Base-by-base conservation (phyloP, 2,888 invertebrate genomes). In the Zootermopsis nevadensis region DNA sequence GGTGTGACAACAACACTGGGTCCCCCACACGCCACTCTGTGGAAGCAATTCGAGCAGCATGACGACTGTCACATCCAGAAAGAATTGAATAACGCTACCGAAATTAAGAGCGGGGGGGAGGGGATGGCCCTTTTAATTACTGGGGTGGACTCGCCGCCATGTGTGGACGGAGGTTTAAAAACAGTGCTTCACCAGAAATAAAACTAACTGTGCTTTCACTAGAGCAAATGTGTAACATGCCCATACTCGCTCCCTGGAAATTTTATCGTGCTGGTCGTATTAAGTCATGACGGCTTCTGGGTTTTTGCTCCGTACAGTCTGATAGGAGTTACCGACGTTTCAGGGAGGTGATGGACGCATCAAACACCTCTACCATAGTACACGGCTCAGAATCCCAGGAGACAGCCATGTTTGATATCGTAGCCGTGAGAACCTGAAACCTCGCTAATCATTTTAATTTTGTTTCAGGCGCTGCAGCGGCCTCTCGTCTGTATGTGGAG, bases 401-500 rank as follows among this genome's bases (percentile, higher is more conserved):
- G n/a, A n/a, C n/a, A n/a, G n/a, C n/a, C n/a, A n/a, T n/a, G n/a
- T n/a, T n/a, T n/a, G n/a, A n/a, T n/a, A n/a, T n/a, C n/a, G n/a
- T n/a, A n/a, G n/a, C n/a, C n/a, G n/a, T n/a, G n/a, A n/a, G n/a
- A n/a, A n/a, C n/a, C n/a, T n/a, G n/a, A n/a, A n/a, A n/a, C n/a
- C n/a, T n/a, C n/a, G n/a, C n/a, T n/a, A n/a, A n/a, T n/a, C n/a
- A n/a, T 48, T 48, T 48, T 3, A 19, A 19, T 48, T 79, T 80
- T 86, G 85, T 89, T 90, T 76, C 91, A 97, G 97, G 96, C 89
- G 96, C 97, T 85, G 96, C 97, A 84, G 95, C 96, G 85, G 97
- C 97, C 66, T 96, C 96, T 53, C 93, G 96, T 82, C 90, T 96
- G 87, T 97, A 97, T 90, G 96, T 97, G 88, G 97, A 97, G 88